A percentile compares a stretch with the other conserved stretches of the same genome.
Evolutionary conservation across 2,888 invertebrate genomes (phyloP).

Genomic region (Cheilosia scutellata): DNA sequence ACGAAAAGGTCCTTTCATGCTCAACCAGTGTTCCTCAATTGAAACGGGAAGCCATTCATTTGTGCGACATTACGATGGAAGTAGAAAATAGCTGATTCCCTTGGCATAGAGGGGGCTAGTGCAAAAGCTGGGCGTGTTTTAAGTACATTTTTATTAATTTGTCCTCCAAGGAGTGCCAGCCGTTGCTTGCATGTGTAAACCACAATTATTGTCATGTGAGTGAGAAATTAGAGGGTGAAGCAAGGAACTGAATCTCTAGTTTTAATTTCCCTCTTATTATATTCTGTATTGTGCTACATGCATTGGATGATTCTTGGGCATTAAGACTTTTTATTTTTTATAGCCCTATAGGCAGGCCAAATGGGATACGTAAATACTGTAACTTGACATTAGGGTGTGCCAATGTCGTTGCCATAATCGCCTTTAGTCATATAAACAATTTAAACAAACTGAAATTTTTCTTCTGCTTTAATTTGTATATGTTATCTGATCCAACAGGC

Average conservation of each 20-base stretch:
- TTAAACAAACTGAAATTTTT: too few relatives aligned
- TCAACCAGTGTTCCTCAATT: constrained; percentile 55
- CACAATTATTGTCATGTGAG: constrained; percentile 32
- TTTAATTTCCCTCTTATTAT: background rate
- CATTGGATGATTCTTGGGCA: too few relatives aligned
- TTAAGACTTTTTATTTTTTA: too few relatives aligned
- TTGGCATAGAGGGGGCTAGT: background rate
- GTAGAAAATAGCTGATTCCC: constrained; percentile 6
- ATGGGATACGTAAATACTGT: too few relatives aligned
- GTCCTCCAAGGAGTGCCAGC: constrained; percentile 18
- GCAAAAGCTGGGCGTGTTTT: constrained; percentile 28
- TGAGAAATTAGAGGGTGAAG: background rate
- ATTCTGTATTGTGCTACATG: too few relatives aligned
- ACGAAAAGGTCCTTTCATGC: constrained; percentile 10
- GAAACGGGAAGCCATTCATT: constrained; percentile 31
- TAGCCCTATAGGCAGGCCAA: too few relatives aligned
- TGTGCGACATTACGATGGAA: background rate
- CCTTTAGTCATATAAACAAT: too few relatives aligned
- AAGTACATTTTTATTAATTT: constrained; percentile 10
- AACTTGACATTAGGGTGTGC: too few relatives aligned
- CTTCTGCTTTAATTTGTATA: too few relatives aligned
- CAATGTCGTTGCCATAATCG: too few relatives aligned
- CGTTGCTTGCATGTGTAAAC: constrained; percentile 32
- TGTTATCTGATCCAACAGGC: too few relatives aligned
- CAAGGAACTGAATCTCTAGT: background rate